Conservation (phyloP, 2,113 vertebrate genomes). For the Crocuta crocuta region DNA sequence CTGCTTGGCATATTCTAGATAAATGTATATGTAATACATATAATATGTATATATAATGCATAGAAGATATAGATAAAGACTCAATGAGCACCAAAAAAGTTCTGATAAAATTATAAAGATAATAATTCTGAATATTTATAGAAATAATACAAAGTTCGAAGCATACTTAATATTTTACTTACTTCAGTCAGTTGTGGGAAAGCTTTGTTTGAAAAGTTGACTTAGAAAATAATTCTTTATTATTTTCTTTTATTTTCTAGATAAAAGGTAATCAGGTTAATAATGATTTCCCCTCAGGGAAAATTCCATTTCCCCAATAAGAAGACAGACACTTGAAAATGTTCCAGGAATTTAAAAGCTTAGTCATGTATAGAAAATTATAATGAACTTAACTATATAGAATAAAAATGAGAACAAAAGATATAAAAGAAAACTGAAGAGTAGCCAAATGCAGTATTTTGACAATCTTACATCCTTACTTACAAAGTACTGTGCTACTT, state of each 20-base stretch:
- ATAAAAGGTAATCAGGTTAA: background rate
- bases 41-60: background rate
- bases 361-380: background rate
- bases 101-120: background rate
- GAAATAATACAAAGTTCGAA: background rate
- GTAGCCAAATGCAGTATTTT: background rate
- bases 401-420: slow-evolving; percentile 16
- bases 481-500: background rate
- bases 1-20: background rate
- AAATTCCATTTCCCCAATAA: background rate
- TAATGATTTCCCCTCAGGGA: background rate
- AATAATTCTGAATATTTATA: background rate
- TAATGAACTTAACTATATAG: background rate
- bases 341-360: background rate
- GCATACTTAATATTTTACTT: background rate
- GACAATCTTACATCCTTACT: background rate
- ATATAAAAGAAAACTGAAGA: background rate
- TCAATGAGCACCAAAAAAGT: background rate
- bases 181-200: background rate
- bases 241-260: background rate
- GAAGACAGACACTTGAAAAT: background rate
- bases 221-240: background rate
- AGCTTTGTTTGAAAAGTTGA: background rate
- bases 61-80: background rate
- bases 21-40: background rate